Evolutionary conservation across 2,113 vertebrate genomes (phyloP).

Genomic region (Taxidea taxus): DNA sequence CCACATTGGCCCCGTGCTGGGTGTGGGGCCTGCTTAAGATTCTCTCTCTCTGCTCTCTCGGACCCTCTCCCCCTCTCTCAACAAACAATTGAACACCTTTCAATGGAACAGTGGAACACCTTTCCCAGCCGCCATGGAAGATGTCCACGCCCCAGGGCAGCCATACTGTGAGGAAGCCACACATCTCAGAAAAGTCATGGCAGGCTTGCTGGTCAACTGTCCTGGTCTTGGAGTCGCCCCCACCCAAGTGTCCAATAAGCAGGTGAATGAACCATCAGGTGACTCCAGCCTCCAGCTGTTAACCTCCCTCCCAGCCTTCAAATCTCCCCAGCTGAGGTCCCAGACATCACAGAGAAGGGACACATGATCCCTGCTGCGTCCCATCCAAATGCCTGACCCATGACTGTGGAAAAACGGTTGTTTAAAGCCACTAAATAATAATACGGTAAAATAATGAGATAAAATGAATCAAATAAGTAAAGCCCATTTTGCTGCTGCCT

Average conservation of each 20-base stretch:
- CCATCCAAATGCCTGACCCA: background rate
- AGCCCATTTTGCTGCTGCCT: background rate
- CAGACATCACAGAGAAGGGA: background rate
- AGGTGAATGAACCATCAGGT: background rate
- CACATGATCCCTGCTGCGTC: background rate
- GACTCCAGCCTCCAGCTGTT: background rate
- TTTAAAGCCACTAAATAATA: background rate
- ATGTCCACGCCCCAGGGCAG: background rate
- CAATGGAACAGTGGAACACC: too few relatives aligned
- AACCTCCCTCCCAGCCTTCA: background rate
- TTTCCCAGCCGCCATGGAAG: background rate
- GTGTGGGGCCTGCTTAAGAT: background rate
- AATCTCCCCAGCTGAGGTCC: background rate
- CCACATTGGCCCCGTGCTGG: fast-evolving
- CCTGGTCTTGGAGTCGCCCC: background rate
- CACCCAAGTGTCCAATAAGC: background rate
- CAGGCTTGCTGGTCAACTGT: background rate
- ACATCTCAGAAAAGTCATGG: background rate
- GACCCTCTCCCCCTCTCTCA: background rate
- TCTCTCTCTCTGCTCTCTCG: background rate
- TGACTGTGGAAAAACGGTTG: background rate
- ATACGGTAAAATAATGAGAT: background rate
- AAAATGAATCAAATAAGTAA: background rate
- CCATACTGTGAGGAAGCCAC: background rate
- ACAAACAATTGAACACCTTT: too few relatives aligned